Percentiles rank a stretch among this genome's conserved stretches.
Conservation (phyloP, 2,888 invertebrate species). For the Omphaloscelis lunosa region DNA sequence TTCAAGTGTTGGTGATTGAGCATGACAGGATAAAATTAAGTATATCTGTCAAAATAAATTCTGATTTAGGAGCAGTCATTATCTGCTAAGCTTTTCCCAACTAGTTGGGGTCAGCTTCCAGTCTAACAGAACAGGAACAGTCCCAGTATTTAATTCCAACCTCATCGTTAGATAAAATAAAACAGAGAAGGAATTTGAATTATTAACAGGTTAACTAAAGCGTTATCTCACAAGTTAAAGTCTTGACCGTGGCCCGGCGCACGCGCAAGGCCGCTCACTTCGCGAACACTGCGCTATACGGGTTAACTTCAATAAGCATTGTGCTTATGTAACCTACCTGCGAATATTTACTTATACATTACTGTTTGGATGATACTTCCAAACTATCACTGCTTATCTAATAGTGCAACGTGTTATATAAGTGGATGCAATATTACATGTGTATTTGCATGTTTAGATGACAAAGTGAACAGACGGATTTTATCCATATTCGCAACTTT, state of each 20-base stretch:
- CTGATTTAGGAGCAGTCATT: neutral
- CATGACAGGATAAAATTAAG: neutral
- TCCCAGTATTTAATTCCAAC: neutral
- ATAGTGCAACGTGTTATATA: constrained; percentile 6
- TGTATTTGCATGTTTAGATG: neutral
- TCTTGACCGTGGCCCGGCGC: constrained; percentile 69
- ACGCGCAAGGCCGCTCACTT: constrained; percentile 58
- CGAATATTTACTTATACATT: neutral
- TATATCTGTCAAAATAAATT: neutral
- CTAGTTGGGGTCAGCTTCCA: neutral
- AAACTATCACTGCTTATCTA: neutral
- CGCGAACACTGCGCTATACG: constrained; percentile 33
- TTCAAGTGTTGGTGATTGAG: neutral
- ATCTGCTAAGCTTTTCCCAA: neutral
- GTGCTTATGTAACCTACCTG: constrained; percentile 46
- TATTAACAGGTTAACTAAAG: constrained; percentile 6
- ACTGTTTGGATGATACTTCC: constrained; percentile 31
- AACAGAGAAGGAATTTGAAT: neutral
- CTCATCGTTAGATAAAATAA: neutral
- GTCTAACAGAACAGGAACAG: neutral
- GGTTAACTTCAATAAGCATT: constrained; percentile 34
- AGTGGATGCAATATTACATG: neutral
- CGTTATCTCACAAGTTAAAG: constrained; percentile 45
- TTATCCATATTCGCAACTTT: neutral
- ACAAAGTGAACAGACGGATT: neutral